Conservation (phyloP, 1,140 invertebrate species). For the silkworm (Bombyx mori) region DNA sequence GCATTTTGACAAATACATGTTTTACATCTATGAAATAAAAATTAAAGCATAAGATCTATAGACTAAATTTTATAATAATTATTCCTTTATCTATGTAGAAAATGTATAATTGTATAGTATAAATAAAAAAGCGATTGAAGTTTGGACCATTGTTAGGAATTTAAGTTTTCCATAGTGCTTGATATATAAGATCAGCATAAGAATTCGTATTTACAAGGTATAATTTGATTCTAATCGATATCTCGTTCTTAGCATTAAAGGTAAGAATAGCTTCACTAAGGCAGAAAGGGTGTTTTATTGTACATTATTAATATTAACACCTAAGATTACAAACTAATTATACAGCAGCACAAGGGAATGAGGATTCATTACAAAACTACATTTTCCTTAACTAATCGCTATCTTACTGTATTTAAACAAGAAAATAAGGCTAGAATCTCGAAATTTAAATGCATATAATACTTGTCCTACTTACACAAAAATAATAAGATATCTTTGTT, state of each 20-base stretch:
- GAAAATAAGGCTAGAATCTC: slow-evolving; percentile 42
- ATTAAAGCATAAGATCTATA: slow-evolving; percentile 64
- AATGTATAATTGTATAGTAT: slow-evolving; percentile 67
- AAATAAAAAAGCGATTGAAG: slow-evolving; percentile 68
- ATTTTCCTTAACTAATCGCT: slow-evolving; percentile 27
- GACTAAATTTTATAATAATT: slow-evolving; percentile 40
- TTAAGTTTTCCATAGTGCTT: slow-evolving; percentile 65
- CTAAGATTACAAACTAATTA: slow-evolving; percentile 41
- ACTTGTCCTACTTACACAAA: slow-evolving; percentile 31
- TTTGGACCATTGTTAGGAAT: slow-evolving; percentile 70
- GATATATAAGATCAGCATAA: slow-evolving; percentile 58
- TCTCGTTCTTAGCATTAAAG: slow-evolving; percentile 49
- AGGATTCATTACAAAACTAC: slow-evolving; percentile 24
- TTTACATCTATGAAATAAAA: slow-evolving; percentile 62
- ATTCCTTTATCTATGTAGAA: slow-evolving; percentile 66
- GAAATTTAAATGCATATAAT: slow-evolving; percentile 33
- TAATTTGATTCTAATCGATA: slow-evolving; percentile 50
- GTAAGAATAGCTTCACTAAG: slow-evolving; percentile 64
- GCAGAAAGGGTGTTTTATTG: slow-evolving; percentile 65
- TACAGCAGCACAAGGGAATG: slow-evolving; percentile 26
- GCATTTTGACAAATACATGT: slow-evolving; percentile 63
- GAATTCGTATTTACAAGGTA: slow-evolving; percentile 63
- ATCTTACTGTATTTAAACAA: slow-evolving; percentile 41
- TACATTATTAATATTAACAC: slow-evolving; percentile 51
- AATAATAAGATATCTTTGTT: slow-evolving; percentile 45